These are phyloP conservation scores for Dysdera silvatica DNA, from an alignment of 1,140 invertebrate genomes.

Conservation along the genomic window DNA sequence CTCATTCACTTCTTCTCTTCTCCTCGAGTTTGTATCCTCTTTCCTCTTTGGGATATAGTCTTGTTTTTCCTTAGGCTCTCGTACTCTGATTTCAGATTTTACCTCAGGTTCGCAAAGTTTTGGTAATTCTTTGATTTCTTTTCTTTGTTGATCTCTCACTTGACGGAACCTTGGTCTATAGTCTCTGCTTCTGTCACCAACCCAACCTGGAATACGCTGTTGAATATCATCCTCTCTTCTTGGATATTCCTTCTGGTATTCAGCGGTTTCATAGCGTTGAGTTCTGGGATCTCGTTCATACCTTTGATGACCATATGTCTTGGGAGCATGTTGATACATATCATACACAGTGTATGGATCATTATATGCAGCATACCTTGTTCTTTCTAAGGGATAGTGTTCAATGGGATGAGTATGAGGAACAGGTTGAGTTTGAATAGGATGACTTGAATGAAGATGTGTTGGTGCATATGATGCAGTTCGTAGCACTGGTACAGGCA, in stretches of 20 bases:
- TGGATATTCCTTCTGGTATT: constrained; percentile 3
- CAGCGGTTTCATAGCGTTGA: background rate
- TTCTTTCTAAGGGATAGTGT: constrained; percentile 7
- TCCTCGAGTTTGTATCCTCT: constrained; percentile 37
- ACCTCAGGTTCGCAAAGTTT: constrained; percentile 5
- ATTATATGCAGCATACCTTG: background rate
- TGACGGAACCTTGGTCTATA: constrained; percentile 16
- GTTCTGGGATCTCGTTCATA: constrained; percentile 13
- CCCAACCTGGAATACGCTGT: constrained; percentile 20
- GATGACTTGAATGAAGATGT: constrained; percentile 12
- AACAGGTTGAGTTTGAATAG: background rate
- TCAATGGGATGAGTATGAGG: constrained; percentile 4
- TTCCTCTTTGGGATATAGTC: constrained; percentile 4
- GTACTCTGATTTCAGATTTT: too few species aligned
- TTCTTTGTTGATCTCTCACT: constrained; percentile 9
- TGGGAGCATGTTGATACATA: constrained; percentile 5
- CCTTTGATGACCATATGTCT: constrained; percentile 6
- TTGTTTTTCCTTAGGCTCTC: too few species aligned
- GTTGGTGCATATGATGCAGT: background rate
- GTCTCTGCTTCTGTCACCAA: constrained; percentile 18
- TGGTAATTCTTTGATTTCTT: constrained; percentile 19
- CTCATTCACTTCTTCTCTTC: constrained; percentile 16
- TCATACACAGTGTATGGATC: constrained; percentile 9
- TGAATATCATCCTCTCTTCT: background rate
- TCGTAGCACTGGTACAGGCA: constrained; percentile 10